phyloP scores from a whole-genome alignment of 2,113 vertebrate genomes.

The Atherinomorus stipes region DNA sequence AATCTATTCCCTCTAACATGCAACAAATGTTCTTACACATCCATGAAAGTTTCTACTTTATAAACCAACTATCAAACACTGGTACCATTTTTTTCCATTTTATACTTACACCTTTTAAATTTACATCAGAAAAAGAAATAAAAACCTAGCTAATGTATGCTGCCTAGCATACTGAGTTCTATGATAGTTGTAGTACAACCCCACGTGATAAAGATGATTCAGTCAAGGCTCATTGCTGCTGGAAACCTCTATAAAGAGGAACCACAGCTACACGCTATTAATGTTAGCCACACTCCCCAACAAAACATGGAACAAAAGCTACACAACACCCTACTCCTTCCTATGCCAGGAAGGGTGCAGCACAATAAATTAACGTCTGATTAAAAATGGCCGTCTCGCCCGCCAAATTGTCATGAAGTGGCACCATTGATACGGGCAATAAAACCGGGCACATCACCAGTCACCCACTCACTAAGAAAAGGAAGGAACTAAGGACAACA shows the following conservation, averaged over 20 bases:
- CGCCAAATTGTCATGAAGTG: conserved; percentile 80
- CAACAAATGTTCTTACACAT: no score
- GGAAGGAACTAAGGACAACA: conserved; percentile 79
- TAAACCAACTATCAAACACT: no score
- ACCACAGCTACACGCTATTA: conserved; percentile 77
- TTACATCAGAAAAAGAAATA: not conserved
- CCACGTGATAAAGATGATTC: not conserved
- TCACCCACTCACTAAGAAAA: conserved; percentile 74
- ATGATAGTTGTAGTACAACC: no score
- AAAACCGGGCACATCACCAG: conserved; percentile 78
- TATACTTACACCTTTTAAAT: no score
- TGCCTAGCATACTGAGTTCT: not conserved
- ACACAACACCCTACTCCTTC: conserved; percentile 75
- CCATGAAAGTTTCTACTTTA: no score
- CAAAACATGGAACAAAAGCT: conserved; percentile 79
- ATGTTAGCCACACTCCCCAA: conserved; percentile 80
- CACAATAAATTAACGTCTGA: conserved; percentile 79
- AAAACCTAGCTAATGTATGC: no score
- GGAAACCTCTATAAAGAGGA: conserved; percentile 64
- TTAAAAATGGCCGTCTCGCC: conserved; percentile 78
- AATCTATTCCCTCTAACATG: no score
- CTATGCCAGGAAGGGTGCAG: conserved; percentile 65
- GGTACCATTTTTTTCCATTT: no score
- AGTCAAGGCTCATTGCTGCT: conserved; percentile 44
- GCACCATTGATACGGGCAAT: conserved; percentile 76